A percentile compares a stretch with the other conserved stretches of the same genome.
These are phyloP conservation scores for Doris montereyensis DNA, from an alignment of 2,888 invertebrate species.

Conservation along the genomic window DNA sequence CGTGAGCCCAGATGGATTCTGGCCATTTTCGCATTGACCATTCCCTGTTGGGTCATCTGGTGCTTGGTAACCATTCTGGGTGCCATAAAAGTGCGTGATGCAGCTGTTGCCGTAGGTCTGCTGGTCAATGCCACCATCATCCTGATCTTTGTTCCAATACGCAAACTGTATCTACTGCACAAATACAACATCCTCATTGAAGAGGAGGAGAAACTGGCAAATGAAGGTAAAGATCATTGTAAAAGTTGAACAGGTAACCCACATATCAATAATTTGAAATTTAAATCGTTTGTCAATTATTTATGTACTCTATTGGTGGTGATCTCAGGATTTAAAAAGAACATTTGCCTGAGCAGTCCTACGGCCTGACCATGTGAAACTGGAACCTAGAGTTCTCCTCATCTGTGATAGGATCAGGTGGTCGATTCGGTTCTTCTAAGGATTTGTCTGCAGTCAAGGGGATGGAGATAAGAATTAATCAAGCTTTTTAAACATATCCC, in stretches of 20 bases:
- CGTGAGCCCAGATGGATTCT: constrained; percentile 73
- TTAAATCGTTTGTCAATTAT: too few relatives aligned
- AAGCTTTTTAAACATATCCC: too few relatives aligned
- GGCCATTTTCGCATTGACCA: constrained; percentile 67
- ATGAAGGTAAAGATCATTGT: background rate
- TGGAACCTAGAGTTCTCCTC: too few relatives aligned
- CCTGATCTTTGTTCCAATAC: constrained; percentile 70
- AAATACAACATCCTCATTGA: constrained; percentile 59
- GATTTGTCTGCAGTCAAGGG: too few relatives aligned
- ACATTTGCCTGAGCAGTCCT: background rate
- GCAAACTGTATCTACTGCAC: constrained; percentile 70
- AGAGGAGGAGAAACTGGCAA: constrained; percentile 52
- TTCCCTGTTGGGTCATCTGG: constrained; percentile 72
- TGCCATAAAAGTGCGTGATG: constrained; percentile 66
- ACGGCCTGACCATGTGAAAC: background rate
- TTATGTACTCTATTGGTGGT: too few relatives aligned
- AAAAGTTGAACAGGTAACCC: too few relatives aligned
- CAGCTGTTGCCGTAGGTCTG: constrained; percentile 72
- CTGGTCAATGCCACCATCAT: constrained; percentile 72
- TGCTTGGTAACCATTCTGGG: constrained; percentile 68
- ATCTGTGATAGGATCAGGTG: too few relatives aligned
- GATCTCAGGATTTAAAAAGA: too few relatives aligned
- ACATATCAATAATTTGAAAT: too few relatives aligned
- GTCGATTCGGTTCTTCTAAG: too few relatives aligned
- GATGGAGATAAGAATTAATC: too few relatives aligned